These are phyloP conservation scores for Thecocarcelia acutangulata DNA, from an alignment of 2,888 invertebrate species.

Conservation along the genomic window DNA sequence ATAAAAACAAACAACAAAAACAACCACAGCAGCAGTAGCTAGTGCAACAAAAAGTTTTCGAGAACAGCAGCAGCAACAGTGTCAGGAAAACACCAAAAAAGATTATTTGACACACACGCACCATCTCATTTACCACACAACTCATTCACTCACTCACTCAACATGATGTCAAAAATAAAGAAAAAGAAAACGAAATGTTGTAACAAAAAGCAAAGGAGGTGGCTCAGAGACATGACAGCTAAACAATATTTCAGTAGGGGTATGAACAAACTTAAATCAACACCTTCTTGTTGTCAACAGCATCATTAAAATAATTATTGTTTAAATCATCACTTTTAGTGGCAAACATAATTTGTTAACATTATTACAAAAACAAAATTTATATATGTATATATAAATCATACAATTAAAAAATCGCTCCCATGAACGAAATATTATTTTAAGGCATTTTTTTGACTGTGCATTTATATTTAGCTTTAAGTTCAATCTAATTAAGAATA, in stretches of 20 bases:
- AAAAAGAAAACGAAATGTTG: slow-evolving; percentile 29
- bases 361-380: neutral
- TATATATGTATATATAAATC: no score
- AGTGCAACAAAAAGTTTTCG: slow-evolving; percentile 27
- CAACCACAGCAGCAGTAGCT: slow-evolving; percentile 12
- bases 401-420: neutral
- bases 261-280: slow-evolving; percentile 43
- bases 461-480: no score
- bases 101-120: slow-evolving; percentile 62
- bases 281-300: slow-evolving; percentile 59
- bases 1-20: slow-evolving; percentile 39
- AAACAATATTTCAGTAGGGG: slow-evolving; percentile 53
- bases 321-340: slow-evolving; percentile 53
- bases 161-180: slow-evolving; percentile 41
- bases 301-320: slow-evolving; percentile 44
- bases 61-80: slow-evolving; percentile 68
- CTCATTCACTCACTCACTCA: slow-evolving; percentile 31
- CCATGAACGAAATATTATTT: neutral
- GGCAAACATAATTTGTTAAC: slow-evolving; percentile 18
- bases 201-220: slow-evolving; percentile 45
- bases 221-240: slow-evolving; percentile 59
- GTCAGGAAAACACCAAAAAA: slow-evolving; percentile 62
- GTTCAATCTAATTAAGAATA: no score
- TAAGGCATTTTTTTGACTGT: no score
- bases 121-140: slow-evolving; percentile 68